Conservation (phyloP, 2,113 vertebrate genomes). For the Chelonoidis abingdonii region DNA sequence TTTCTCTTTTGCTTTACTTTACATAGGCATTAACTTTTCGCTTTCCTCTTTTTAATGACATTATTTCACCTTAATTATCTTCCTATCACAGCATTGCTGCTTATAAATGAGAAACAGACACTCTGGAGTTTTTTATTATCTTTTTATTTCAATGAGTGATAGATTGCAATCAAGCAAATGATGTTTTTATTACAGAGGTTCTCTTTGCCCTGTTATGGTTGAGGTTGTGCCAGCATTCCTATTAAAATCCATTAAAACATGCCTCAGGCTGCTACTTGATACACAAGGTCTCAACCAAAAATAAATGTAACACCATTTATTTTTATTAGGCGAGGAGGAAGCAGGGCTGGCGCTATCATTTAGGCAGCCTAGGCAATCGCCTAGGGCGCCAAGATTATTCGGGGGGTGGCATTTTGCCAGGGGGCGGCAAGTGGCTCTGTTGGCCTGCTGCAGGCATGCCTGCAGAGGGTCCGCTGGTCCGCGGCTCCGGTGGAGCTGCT, state of each 20-base stretch:
- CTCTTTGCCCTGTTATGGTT: background rate
- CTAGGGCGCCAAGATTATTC: too few species aligned
- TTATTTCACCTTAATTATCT: background rate
- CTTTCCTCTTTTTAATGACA: background rate
- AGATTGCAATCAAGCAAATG: conserved; percentile 15
- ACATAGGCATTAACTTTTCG: background rate
- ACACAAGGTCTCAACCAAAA: background rate
- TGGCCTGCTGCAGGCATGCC: too few species aligned
- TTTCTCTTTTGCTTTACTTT: background rate
- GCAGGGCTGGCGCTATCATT: background rate
- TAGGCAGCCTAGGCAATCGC: too few species aligned
- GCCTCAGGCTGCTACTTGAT: background rate
- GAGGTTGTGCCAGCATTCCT: background rate
- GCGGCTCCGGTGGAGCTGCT: too few species aligned
- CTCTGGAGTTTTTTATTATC: background rate
- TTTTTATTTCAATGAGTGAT: background rate
- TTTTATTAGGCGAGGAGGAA: background rate
- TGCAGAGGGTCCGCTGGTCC: too few species aligned
- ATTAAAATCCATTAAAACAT: background rate
- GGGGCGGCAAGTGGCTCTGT: too few species aligned
- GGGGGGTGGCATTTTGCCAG: too few species aligned
- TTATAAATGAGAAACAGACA: background rate
- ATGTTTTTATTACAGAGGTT: background rate
- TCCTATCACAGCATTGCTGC: background rate
- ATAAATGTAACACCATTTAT: background rate